Conservation (phyloP, 2,888 invertebrate genomes). For the Perizoma flavofasciatum region DNA sequence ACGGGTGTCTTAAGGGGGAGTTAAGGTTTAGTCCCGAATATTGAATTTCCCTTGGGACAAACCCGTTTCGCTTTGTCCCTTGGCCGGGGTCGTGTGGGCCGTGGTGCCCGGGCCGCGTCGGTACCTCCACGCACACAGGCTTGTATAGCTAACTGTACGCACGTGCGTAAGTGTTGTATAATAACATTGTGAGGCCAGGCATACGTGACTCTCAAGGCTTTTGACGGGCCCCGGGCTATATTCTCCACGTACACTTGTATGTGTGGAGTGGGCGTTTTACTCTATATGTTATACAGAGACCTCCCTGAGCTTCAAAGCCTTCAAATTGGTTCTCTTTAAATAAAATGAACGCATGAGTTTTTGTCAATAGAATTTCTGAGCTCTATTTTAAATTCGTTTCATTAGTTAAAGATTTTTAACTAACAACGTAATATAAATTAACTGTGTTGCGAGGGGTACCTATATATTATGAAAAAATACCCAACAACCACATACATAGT, state of each 20-base stretch:
- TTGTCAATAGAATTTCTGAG: conserved; percentile 48
- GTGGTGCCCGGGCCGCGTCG: conserved; percentile 72
- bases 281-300: conserved; percentile 68
- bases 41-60: conserved; percentile 85
- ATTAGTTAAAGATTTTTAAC: conserved; percentile 10
- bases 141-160: conserved; percentile 46
- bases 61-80: conserved; percentile 85
- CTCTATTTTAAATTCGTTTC: conserved; percentile 33
- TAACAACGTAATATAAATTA: conserved; percentile 1
- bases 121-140: conserved; percentile 51
- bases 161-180: conserved; percentile 80
- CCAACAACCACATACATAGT: too few species aligned
- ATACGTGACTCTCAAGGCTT: conserved; percentile 80
- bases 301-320: conserved; percentile 70
- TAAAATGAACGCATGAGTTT: conserved; percentile 58
- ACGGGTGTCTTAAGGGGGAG: conserved; percentile 82
- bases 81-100: conserved; percentile 81
- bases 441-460: background rate
- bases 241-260: conserved; percentile 56
- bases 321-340: conserved; percentile 79
- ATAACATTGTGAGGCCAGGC: conserved; percentile 79
- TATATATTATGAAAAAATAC: too few species aligned
- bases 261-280: conserved; percentile 65
- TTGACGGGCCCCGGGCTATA: conserved; percentile 76
- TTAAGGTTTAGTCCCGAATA: conserved; percentile 85